A percentile compares a stretch with the other conserved stretches of the same genome.
phyloP scores from a whole-genome alignment of 2,113 vertebrate genomes.

The Chrysochloris asiatica region DNA sequence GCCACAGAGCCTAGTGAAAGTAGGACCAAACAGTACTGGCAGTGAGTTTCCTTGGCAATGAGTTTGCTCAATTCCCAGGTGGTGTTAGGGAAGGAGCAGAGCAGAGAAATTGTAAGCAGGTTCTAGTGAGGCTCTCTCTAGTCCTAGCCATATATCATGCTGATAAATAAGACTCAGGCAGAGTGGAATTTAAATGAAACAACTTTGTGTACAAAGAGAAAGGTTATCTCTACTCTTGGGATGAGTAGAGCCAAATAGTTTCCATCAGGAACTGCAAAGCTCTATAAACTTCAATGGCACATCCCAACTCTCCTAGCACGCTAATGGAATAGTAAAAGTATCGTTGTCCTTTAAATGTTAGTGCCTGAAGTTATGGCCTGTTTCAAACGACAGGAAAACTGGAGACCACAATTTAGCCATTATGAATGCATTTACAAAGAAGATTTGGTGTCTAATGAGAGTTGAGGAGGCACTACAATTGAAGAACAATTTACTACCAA shows the following conservation, averaged over 20 bases:
- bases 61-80: slow-evolving; percentile 18
- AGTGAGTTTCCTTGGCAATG: slow-evolving; percentile 36
- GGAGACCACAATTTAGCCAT: slow-evolving; percentile 59
- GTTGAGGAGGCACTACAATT: slow-evolving; percentile 52
- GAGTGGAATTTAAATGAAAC: slow-evolving; percentile 59
- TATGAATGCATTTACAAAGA: slow-evolving; percentile 62
- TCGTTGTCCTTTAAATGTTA: slow-evolving; percentile 68
- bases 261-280: slow-evolving; percentile 49
- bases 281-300: slow-evolving; percentile 60
- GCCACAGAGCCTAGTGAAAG: neutral
- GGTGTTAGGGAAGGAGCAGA: neutral
- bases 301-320: neutral
- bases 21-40: neutral
- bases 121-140: neutral
- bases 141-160: slow-evolving; percentile 27
- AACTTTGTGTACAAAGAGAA: slow-evolving; percentile 66
- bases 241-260: slow-evolving; percentile 25
- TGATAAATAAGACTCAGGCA: slow-evolving; percentile 60
- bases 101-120: neutral
- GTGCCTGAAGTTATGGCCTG: slow-evolving; percentile 60
- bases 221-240: slow-evolving; percentile 60
- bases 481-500: slow-evolving; percentile 72
- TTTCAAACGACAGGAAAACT: slow-evolving; percentile 67
- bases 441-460: slow-evolving; percentile 60
- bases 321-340: slow-evolving; percentile 60